A percentile compares a stretch with the other conserved stretches of the same genome.
Evolutionary conservation across 2,113 vertebrate genomes (phyloP).

Genomic region (Pomatorhinus ruficollis): DNA sequence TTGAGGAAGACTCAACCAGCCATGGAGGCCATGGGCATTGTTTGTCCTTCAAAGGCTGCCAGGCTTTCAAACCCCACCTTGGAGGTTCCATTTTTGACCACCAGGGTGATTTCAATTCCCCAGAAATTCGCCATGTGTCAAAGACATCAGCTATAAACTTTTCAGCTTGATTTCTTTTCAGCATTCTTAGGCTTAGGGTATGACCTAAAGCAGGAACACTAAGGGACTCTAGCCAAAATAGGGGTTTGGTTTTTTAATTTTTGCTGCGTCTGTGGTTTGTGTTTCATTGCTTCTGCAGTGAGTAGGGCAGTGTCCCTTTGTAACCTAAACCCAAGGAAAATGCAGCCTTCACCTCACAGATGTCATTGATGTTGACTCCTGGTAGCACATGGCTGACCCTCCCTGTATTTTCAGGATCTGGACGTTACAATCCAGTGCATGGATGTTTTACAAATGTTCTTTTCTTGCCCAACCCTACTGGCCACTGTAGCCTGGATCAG

Average conservation of each 20-base stretch:
- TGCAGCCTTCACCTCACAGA: not conserved
- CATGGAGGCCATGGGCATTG: not conserved
- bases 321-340: not conserved
- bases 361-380: not conserved
- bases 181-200: not conserved
- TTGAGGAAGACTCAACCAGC: not conserved
- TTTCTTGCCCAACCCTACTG: not conserved
- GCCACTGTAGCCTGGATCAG: not conserved
- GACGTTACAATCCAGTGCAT: not conserved
- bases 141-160: not conserved
- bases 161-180: not conserved
- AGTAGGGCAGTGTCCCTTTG: not conserved
- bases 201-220: not conserved
- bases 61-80: not conserved
- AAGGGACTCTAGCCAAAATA: not conserved
- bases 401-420: not conserved
- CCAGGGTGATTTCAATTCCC: not conserved
- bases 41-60: not conserved
- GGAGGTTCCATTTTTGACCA: not conserved
- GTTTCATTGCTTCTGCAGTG: not conserved
- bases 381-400: not conserved
- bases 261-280: not conserved
- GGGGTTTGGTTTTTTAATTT: fast-evolving
- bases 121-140: not conserved
- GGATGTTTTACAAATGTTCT: not conserved